A percentile compares a stretch with the other conserved stretches of the same genome.
Conservation (phyloP, 2,113 vertebrate genomes). For the Odontophorus gujanensis region DNA sequence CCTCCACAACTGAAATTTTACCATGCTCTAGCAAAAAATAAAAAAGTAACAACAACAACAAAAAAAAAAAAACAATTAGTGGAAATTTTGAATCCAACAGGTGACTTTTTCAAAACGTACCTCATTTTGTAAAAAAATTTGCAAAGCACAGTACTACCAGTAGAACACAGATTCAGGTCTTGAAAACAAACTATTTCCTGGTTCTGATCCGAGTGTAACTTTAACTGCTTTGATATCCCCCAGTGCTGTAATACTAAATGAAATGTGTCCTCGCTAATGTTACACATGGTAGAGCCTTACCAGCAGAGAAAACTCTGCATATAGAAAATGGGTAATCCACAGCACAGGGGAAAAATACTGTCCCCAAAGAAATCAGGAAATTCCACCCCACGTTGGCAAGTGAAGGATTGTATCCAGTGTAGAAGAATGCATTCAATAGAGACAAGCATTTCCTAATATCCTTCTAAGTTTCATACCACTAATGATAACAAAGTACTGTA, state of each 20-base stretch:
- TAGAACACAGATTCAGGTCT: background rate
- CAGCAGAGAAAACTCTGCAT: background rate
- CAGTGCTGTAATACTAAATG: background rate
- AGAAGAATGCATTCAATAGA: background rate
- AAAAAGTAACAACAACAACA: too few relatives aligned
- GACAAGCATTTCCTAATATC: background rate
- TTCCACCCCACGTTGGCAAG: background rate
- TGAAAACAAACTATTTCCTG: background rate
- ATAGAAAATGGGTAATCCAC: background rate
- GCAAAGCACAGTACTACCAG: background rate
- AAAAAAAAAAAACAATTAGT: background rate
- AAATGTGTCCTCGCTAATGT: background rate
- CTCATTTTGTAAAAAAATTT: background rate
- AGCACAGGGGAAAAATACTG: background rate
- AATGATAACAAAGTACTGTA: rapidly evolving
- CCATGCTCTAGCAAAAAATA: background rate
- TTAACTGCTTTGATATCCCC: background rate
- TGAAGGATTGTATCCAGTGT: background rate
- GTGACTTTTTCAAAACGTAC: background rate
- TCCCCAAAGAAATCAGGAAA: background rate
- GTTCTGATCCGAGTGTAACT: background rate
- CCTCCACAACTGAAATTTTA: background rate
- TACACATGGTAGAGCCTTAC: background rate
- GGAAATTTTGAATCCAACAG: background rate
- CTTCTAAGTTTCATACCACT: background rate